Base-by-base conservation (phyloP, 1,140 invertebrate genomes). In the Drosophila kohkoa region DNA sequence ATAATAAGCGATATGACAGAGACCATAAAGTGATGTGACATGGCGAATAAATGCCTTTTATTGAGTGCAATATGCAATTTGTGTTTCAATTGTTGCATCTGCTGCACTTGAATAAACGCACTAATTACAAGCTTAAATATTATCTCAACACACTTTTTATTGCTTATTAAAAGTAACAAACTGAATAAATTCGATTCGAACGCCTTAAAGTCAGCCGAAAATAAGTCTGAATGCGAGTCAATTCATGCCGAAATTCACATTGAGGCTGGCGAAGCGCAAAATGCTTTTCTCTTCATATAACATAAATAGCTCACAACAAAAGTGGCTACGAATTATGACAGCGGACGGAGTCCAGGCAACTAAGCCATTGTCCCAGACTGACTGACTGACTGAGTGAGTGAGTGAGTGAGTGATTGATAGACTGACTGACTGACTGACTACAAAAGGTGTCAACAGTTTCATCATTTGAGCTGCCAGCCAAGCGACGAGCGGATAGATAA, bases 361-460 rank as follows among this genome's bases (percentile, higher is more conserved):
- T 41, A 20, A n/a, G 28, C 13, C 51, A 38, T 57, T 57, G 32
- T 57, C 15, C 11, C 54, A 3, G 8, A 38, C 3, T 71, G 71
- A 78, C 78, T 75, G 60, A 74, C 10, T 28, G 16, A 43, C 11
- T 52, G 35, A 28, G 2, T 41, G 55, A 45, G 8, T 58, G 57
- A 30, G 20, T 10, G 35, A 54, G 16, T 45, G 49, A 20, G 8
- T 54, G 38, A 55, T 30, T 69, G 46, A 28, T 45, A 60, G 20
- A 54, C 30, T 46, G 49, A n/a, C n/a, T 54, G 38, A 55, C 55
- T 51, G 16, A 8, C 45, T 69, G 25, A 63, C 62, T 62, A 77
- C 72, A 86, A 87, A 86, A 82, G 82, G 79, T 86, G 82, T 76
- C 72, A 79, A 81, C 57, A 69, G 71, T 76, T 70, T 51, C 69